These are phyloP conservation scores for Actinostola sp. DNA, from an alignment of 92 coral and sea anemone genomes.

Conservation along the genomic window DNA sequence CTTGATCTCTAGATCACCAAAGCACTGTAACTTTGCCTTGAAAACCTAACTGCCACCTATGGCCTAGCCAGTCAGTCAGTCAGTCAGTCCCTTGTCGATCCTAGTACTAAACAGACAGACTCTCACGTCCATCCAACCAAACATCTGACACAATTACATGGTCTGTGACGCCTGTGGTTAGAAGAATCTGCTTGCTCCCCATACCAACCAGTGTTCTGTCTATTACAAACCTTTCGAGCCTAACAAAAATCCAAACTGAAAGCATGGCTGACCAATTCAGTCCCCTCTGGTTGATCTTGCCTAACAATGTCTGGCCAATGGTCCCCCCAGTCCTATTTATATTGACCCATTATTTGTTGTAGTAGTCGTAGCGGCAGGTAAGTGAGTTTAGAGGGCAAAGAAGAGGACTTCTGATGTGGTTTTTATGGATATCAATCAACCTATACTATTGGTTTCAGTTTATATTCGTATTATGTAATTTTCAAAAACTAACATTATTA, in stretches of 20 bases:
- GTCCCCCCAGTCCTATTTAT: slow-evolving; percentile 8
- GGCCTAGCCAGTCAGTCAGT: slow-evolving; percentile 16
- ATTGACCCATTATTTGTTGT: slow-evolving; percentile 9
- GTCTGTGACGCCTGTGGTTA: slow-evolving; percentile 21
- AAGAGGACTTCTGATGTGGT: background rate
- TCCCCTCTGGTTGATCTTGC: slow-evolving; percentile 21
- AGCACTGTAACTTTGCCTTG: slow-evolving; percentile 78
- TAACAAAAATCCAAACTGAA: slow-evolving; percentile 37
- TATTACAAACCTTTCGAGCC: slow-evolving; percentile 35
- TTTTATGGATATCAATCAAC: no score
- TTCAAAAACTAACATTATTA: no score
- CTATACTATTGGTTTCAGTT: no score
- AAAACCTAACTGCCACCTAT: slow-evolving; percentile 72
- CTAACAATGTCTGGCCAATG: slow-evolving; percentile 3
- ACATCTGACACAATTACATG: slow-evolving; percentile 11
- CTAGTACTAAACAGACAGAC: slow-evolving; percentile 13
- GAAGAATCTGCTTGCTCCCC: slow-evolving; percentile 12
- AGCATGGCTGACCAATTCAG: slow-evolving; percentile 39
- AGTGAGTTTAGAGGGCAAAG: background rate
- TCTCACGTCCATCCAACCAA: slow-evolving; percentile 28
- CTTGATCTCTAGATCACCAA: slow-evolving; percentile 95
- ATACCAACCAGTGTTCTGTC: slow-evolving; percentile 24
- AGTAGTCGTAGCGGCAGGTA: slow-evolving; percentile 26
- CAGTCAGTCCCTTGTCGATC: slow-evolving; percentile 6
- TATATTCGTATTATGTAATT: no score